Conservation (phyloP, 2,888 invertebrate genomes). For the Ectropis crepuscularia region DNA sequence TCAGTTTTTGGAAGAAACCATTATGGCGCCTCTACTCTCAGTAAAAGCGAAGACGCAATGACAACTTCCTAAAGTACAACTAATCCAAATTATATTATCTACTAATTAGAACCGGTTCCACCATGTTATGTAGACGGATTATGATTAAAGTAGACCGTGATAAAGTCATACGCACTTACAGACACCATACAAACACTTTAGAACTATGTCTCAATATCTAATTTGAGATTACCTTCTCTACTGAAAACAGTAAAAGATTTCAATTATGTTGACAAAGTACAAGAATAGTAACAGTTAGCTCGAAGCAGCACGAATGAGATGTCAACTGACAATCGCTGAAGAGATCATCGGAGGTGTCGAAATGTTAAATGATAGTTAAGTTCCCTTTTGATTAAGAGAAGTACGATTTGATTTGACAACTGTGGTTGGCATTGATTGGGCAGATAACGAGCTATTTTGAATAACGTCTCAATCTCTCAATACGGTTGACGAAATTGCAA, state of each 20-base stretch:
- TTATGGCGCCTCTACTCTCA: slow-evolving; percentile 10
- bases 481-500: not conserved
- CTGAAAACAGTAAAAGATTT: not conserved
- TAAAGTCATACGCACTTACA: slow-evolving; percentile 28
- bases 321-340: slow-evolving; percentile 37
- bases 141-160: slow-evolving; percentile 42
- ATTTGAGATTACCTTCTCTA: not conserved
- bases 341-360: slow-evolving; percentile 44
- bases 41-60: slow-evolving; percentile 34
- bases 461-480: not conserved
- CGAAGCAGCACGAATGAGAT: slow-evolving; percentile 36
- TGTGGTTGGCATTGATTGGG: slow-evolving; percentile 33
- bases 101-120: slow-evolving; percentile 42
- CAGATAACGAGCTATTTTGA: slow-evolving; percentile 20
- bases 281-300: not conserved
- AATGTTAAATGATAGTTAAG: slow-evolving; percentile 42
- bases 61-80: slow-evolving; percentile 23
- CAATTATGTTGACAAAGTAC: slow-evolving; percentile 12
- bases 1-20: no score
- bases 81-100: slow-evolving; percentile 45
- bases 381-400: slow-evolving; percentile 40
- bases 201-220: slow-evolving; percentile 13
- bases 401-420: slow-evolving; percentile 42
- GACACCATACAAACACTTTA: not conserved
- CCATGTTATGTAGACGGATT: slow-evolving; percentile 40